Evolutionary conservation across 2,113 vertebrate species (phyloP), one percentile per base, ranked within the genome.

Genomic region (Gymnogyps californianus): DNA sequence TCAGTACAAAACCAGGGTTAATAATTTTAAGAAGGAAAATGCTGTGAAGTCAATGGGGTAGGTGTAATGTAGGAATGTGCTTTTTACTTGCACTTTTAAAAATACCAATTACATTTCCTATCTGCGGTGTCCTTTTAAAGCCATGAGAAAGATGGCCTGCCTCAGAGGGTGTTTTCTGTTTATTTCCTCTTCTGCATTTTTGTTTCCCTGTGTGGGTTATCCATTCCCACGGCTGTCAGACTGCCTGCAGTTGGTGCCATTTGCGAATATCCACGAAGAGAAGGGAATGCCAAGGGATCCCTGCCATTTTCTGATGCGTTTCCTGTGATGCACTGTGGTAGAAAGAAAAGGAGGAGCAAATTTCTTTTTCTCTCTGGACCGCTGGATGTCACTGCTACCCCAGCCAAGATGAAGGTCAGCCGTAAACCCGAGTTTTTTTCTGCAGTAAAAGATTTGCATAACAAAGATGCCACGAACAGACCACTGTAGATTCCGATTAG

Each of bases 321-420:
- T 76, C 15, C 16, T 57, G 46, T 8, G 55, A 62, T 34, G 55
- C 34, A 7, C n/a, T 21, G 19, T 19, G 64, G 20, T 5, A 42
- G 47, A 34, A 74, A 72, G 11, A 62, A 61, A 77, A 66, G 46
- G 55, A 57, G 0, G 13, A 54, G n/a, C 20, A 40, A 21, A 26
- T 61, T 49, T 59, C 20, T 64, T 52, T 83, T 61, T 59, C 76
- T 47, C 20, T 40, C 28, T 8, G 44, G 42, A 28, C 92, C 94
- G 16, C 97, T 97, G 89, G 94, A 87, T 94, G 95, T 96, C 96
- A 95, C 86, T 96, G 83, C 89, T 92, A 36, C 21, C 77, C 24
- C 91, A 91, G 77, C 16, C 36, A 3, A 75, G 83, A 40, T 10
- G 67, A 84, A 71, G 89, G 69, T 32, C 51, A 59, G 83, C 65